phyloP scores from a whole-genome alignment of 2,888 invertebrate species.

The Drosophila yooni region DNA sequence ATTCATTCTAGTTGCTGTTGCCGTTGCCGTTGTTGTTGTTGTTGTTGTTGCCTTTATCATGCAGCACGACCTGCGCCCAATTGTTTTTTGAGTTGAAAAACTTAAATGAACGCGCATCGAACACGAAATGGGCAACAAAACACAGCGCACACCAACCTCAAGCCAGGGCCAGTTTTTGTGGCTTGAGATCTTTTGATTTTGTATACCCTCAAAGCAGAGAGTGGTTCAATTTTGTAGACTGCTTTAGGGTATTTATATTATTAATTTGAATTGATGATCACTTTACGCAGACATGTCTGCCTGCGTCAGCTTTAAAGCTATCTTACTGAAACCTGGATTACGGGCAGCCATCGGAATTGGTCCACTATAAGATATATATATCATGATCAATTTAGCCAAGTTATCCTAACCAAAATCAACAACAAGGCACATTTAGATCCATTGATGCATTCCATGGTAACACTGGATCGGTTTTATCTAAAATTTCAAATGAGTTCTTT shows the following conservation, averaged over 20 bases:
- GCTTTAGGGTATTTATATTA: neutral
- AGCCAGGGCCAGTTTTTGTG: conserved; percentile 32
- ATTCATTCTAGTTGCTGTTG: conserved; percentile 10
- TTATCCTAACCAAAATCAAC: neutral
- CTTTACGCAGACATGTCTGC: neutral
- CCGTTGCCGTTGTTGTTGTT: conserved; percentile 20
- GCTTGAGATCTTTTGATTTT: conserved; percentile 46
- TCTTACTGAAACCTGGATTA: neutral
- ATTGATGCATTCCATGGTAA: neutral
- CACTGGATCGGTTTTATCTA: neutral
- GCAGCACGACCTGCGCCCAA: conserved; percentile 79
- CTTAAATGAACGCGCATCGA: conserved; percentile 77
- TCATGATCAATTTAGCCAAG: neutral
- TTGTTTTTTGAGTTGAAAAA: conserved; percentile 67
- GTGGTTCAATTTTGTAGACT: neutral
- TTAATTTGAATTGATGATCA: neutral
- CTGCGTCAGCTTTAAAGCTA: neutral
- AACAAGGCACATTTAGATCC: neutral
- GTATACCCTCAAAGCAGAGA: neutral
- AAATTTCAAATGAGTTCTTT: neutral
- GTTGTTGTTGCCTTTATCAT: conserved; percentile 66
- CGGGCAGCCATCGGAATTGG: neutral
- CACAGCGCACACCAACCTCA: conserved; percentile 16
- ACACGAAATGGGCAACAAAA: conserved; percentile 68
- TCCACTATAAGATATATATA: neutral